Base-by-base conservation (phyloP, 2,888 invertebrate genomes). In the Pilophorus perplexus region DNA sequence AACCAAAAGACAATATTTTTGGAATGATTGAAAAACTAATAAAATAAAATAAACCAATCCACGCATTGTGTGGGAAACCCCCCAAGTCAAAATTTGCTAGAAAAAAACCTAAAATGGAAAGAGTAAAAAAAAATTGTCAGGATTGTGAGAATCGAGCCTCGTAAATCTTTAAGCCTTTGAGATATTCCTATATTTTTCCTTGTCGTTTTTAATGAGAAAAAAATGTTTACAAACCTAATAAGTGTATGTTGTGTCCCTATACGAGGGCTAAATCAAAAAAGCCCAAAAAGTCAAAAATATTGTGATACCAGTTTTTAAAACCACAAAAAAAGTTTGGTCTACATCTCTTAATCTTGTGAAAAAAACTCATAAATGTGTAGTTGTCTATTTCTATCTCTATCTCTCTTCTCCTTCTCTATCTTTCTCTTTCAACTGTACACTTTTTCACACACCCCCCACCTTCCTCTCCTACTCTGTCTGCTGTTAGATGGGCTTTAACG, bases 231-330 rank as follows among this genome's bases (percentile, higher is more conserved):
- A 20, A 42, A 18, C 42, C n/a, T n/a, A n/a, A n/a, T n/a, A n/a
- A n/a, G n/a, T n/a, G 62, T 62, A 62, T 62, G 62, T 62, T 62
- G 46, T 46, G 62, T 64, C 64, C 64, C 52, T 52, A 28, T 62
- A 62, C 46, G 33, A 46, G 62, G 62, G 62, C 62, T 62, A n/a
- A n/a, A n/a, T n/a, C n/a, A n/a, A 23, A 50, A 37, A 40, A 52
- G 37, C 46, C 52, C 42, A 23, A 28, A 68, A 71, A 69, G 72
- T 72, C 72, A 72, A 72, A 72, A 71, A 70, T 67, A 72, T 71
- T 72, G 72, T 72, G 72, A 72, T 72, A 72, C 72, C 71, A 71
- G 68, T 69, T 72, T 71, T 71, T 66, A 60, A 65, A 68, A 68
- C 40, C 67, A 64, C 62, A 64, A 67, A 69, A 69, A 67, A 65